phyloP scores from a whole-genome alignment of 2,888 invertebrate genomes.

The Trachelus tabidus region DNA sequence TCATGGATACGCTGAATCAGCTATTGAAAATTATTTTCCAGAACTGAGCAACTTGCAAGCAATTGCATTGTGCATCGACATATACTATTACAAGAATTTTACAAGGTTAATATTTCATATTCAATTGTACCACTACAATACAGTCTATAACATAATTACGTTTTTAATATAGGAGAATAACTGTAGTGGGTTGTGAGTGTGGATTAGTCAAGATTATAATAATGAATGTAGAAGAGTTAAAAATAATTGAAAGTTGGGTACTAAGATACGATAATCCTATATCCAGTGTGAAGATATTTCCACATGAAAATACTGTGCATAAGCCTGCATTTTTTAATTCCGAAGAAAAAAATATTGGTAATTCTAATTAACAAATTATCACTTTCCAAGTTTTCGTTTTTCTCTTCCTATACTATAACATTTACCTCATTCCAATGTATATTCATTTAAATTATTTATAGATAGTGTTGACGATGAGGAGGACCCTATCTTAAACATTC shows the following conservation, averaged over 20 bases:
- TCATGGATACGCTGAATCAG: conserved; percentile 71
- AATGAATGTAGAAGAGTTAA: conserved; percentile 67
- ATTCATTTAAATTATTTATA: conserved; percentile 21
- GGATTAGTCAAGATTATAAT: conserved; percentile 70
- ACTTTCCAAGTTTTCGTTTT: neutral
- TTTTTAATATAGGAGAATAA: conserved; percentile 66
- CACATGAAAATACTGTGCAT: conserved; percentile 38
- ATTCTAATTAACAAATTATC: neutral
- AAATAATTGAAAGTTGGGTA: conserved; percentile 68
- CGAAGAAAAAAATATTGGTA: neutral
- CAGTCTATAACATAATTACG: neutral
- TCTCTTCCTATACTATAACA: neutral
- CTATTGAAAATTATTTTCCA: conserved; percentile 71
- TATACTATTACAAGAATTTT: conserved; percentile 66
- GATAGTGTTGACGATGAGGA: conserved; percentile 28
- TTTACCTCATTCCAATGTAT: neutral
- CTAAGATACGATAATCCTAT: conserved; percentile 70
- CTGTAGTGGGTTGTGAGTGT: conserved; percentile 73
- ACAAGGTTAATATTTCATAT: conserved; percentile 58
- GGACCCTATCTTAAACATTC: conserved; percentile 67
- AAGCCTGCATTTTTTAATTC: conserved; percentile 46
- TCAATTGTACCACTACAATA: neutral
- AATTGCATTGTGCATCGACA: conserved; percentile 70
- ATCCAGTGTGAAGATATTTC: conserved; percentile 69
- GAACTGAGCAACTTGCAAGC: conserved; percentile 70